phyloP scores from a whole-genome alignment of 2,797 vertebrate species.

The Sphenopsis melanotis region DNA sequence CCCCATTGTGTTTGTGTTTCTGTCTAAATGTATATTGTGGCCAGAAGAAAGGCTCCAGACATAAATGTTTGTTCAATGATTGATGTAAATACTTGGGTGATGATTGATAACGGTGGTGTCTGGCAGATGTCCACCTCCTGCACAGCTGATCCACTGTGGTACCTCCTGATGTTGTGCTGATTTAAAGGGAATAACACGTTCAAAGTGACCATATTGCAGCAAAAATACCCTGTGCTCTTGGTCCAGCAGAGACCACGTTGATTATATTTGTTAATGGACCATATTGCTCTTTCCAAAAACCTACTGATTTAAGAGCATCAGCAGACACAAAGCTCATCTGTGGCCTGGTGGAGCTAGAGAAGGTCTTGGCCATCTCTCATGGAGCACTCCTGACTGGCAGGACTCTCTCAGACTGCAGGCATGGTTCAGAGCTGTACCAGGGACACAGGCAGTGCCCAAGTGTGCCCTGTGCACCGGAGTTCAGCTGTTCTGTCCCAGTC shows the following conservation, averaged over 20 bases:
- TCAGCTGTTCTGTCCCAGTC: background rate
- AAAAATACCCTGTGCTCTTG: background rate
- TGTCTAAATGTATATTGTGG: background rate
- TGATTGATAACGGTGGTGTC: conserved; percentile 14
- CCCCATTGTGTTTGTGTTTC: background rate
- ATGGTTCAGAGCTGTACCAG: background rate
- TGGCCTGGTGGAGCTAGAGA: background rate
- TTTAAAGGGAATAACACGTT: background rate
- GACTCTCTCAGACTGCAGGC: background rate
- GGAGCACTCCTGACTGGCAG: conserved; percentile 30
- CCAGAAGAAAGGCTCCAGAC: conserved; percentile 18
- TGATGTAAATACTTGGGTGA: conserved; percentile 44
- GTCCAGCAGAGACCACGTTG: background rate
- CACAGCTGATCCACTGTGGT: background rate
- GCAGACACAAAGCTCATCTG: background rate
- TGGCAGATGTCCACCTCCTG: conserved; percentile 54
- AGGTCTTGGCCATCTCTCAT: background rate
- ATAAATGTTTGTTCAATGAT: conserved; percentile 23
- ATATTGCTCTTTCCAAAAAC: background rate
- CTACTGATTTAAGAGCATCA: background rate
- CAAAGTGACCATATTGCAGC: conserved; percentile 5
- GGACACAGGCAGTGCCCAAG: background rate
- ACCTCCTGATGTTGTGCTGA: background rate
- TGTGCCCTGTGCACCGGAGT: background rate
- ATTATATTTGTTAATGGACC: background rate